phyloP scores from a whole-genome alignment of 1,140 invertebrate species.

The Cydia fagiglandana region DNA sequence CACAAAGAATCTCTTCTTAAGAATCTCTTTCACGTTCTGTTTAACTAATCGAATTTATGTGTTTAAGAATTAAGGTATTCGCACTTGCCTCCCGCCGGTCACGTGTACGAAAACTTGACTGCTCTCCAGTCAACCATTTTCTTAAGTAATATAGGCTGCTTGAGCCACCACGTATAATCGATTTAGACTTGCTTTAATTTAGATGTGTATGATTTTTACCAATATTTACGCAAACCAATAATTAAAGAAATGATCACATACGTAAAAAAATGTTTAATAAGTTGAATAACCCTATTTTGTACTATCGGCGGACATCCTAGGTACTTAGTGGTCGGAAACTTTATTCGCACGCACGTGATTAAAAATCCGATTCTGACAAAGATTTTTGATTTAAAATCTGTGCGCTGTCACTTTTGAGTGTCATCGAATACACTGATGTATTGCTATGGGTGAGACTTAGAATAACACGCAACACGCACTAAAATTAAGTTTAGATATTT shows the following conservation, averaged over 20 bases:
- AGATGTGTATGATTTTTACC: neutral
- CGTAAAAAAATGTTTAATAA: neutral
- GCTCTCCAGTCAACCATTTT: neutral
- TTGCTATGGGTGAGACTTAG: neutral
- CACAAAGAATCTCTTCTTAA: neutral
- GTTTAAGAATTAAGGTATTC: neutral
- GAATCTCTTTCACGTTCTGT: neutral
- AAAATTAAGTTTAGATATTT: constrained; percentile 41
- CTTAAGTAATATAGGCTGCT: neutral
- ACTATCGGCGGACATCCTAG: neutral
- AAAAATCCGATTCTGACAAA: neutral
- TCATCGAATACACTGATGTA: neutral
- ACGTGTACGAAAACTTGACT: neutral
- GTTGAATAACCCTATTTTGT: neutral
- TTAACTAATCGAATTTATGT: neutral
- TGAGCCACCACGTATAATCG: neutral
- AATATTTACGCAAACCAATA: neutral
- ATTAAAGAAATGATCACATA: neutral
- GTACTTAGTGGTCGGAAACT: constrained; percentile 33
- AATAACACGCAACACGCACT: neutral
- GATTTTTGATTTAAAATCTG: constrained; percentile 31
- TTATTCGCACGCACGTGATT: constrained; percentile 40
- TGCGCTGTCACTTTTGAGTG: constrained; percentile 43
- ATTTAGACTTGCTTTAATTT: neutral
- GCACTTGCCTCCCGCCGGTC: neutral